These are phyloP conservation scores for Molossus alvarezi DNA, from an alignment of 2,797 vertebrate genomes.

Conservation along the genomic window DNA sequence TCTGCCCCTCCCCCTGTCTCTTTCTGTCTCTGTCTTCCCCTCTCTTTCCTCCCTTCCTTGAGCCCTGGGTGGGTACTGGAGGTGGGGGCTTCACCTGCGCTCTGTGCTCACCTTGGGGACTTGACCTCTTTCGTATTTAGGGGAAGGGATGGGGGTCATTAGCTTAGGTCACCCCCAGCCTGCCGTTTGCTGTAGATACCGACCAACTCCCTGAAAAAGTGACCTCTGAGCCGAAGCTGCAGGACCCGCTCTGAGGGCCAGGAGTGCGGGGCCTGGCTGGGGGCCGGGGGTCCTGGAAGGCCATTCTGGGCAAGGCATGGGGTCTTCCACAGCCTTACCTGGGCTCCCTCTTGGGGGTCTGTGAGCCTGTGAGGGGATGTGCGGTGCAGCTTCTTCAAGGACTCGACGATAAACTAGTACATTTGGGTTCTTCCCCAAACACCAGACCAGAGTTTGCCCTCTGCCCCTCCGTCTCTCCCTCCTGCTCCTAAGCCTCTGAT, in stretches of 20 bases:
- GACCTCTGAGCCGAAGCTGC: neutral
- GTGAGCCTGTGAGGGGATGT: neutral
- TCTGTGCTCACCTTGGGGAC: neutral
- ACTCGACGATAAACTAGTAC: neutral
- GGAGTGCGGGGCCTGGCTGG: neutral
- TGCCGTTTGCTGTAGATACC: slow-evolving; percentile 32
- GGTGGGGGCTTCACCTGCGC: neutral
- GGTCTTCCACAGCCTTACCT: neutral
- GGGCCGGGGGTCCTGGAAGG: neutral
- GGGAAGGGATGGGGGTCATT: slow-evolving; percentile 52
- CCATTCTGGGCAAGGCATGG: accelerated
- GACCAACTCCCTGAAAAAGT: slow-evolving; percentile 14
- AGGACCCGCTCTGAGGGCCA: neutral
- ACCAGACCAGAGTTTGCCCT: neutral
- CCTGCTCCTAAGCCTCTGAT: neutral
- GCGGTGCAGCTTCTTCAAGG: neutral
- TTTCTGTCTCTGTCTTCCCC: neutral
- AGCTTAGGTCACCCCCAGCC: slow-evolving; percentile 34
- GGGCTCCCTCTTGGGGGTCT: neutral
- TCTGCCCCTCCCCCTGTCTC: neutral
- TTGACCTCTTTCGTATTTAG: slow-evolving; percentile 55
- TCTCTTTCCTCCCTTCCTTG: neutral
- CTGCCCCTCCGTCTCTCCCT: accelerated
- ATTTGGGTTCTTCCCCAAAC: neutral
- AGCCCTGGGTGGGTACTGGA: accelerated